Conservation (phyloP, 1,140 invertebrate species). For the Zophobas atratus region DNA sequence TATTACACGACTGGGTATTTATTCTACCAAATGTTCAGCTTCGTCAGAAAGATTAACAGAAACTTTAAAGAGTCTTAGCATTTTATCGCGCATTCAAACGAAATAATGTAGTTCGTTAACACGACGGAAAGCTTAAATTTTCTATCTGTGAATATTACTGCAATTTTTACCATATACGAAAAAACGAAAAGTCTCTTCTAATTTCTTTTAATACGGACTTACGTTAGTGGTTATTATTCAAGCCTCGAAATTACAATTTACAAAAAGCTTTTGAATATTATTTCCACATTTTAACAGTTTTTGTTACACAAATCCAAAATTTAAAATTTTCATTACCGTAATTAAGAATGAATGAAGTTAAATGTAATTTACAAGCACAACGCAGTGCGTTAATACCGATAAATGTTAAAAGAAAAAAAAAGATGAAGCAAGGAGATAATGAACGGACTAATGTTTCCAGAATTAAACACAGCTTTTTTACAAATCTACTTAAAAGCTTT, state of each 20-base stretch:
- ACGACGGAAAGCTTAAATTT: conserved; percentile 6
- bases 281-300: too few relatives aligned
- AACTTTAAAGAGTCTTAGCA: conserved; percentile 2
- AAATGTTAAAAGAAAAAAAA: neutral
- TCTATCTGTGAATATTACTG: neutral
- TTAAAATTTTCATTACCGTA: neutral
- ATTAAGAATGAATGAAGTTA: neutral
- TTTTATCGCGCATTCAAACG: conserved; percentile 32
- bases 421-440: conserved; percentile 1
- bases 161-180: neutral
- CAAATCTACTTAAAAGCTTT: conserved; percentile 28
- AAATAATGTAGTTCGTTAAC: conserved; percentile 45
- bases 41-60: conserved; percentile 2
- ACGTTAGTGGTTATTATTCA: too few relatives aligned
- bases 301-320: neutral
- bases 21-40: conserved; percentile 11
- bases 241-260: too few relatives aligned
- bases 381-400: neutral
- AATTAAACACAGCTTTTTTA: conserved; percentile 2
- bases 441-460: conserved; percentile 8
- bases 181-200: too few relatives aligned
- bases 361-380: neutral
- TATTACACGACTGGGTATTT: conserved; percentile 8
- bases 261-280: too few relatives aligned
- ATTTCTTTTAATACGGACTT: too few relatives aligned